Evolutionary conservation across 2,888 invertebrate genomes (phyloP).

Genomic region (Adelognathus sp.): DNA sequence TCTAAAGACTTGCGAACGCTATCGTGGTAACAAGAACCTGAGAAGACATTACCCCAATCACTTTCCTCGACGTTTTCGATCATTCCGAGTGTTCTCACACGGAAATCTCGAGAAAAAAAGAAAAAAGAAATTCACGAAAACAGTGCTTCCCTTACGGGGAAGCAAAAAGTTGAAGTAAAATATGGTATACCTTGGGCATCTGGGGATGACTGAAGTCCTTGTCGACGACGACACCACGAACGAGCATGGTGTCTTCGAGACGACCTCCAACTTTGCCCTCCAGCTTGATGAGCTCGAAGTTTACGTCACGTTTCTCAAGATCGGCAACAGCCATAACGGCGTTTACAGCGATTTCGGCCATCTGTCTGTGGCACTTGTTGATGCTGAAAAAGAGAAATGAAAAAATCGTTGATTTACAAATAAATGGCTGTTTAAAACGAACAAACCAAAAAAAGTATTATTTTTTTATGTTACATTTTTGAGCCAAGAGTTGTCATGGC

Average conservation of each 20-base stretch:
- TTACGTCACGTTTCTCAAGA: constrained; percentile 95
- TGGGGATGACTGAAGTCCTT: constrained; percentile 99
- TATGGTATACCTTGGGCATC: constrained; percentile 93
- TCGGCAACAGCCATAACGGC: constrained; percentile 98
- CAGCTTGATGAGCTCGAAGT: constrained; percentile 99
- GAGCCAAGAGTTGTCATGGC: constrained; percentile 99
- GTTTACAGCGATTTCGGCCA: constrained; percentile 99
- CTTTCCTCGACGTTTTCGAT: no score
- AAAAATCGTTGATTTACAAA: neutral
- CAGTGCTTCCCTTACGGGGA: neutral
- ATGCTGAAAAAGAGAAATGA: no score
- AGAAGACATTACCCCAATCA: no score
- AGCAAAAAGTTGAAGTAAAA: neutral
- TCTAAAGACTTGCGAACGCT: no score
- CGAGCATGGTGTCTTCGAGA: constrained; percentile 97
- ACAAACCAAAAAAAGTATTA: neutral
- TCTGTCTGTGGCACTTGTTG: constrained; percentile 97
- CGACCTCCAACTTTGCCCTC: constrained; percentile 98
- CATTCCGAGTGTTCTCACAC: no score
- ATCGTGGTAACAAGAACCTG: no score
- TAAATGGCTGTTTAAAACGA: neutral
- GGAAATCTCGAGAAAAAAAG: no score
- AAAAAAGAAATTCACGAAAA: neutral
- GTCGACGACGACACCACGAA: constrained; percentile 98
- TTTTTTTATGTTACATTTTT: constrained; percentile 87